phyloP scores from a whole-genome alignment of 2,113 vertebrate genomes.

The Lycocorax pyrrhopterus region DNA sequence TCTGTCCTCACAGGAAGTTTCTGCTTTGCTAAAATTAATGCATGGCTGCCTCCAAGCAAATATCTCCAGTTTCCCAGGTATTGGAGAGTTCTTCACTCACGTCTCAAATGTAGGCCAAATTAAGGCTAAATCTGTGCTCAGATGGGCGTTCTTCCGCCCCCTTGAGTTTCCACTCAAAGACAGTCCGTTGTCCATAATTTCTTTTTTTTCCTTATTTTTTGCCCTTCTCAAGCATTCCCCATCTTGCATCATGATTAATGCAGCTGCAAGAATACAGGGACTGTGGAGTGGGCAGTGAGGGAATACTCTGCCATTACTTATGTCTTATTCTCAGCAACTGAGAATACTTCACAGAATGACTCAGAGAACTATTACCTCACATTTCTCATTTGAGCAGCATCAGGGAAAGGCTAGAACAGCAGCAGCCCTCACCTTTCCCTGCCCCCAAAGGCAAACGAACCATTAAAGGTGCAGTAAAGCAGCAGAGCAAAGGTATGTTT shows the following conservation, averaged over 20 bases:
- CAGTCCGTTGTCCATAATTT: background rate
- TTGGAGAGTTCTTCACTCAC: background rate
- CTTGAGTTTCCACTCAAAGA: background rate
- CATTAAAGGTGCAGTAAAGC: constrained; percentile 53
- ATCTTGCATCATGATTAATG: background rate
- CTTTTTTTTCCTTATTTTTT: background rate
- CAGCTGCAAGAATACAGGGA: background rate
- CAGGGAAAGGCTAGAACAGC: constrained; percentile 24
- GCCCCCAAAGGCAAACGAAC: constrained; percentile 62
- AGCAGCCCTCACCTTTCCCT: constrained; percentile 36
- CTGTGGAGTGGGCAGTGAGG: background rate
- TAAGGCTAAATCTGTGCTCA: background rate
- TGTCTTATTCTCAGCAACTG: background rate
- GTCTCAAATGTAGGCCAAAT: background rate
- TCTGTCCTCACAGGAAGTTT: background rate
- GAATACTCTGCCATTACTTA: background rate
- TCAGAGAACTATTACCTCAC: background rate
- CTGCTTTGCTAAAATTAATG: background rate
- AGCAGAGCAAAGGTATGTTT: constrained; percentile 71
- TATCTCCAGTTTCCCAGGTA: background rate
- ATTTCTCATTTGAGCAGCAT: background rate
- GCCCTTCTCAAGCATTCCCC: background rate
- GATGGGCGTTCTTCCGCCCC: background rate
- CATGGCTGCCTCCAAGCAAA: background rate
- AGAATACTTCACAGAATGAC: background rate